Conservation (phyloP, 2,113 vertebrate genomes). For the Aleadryas rufinucha region DNA sequence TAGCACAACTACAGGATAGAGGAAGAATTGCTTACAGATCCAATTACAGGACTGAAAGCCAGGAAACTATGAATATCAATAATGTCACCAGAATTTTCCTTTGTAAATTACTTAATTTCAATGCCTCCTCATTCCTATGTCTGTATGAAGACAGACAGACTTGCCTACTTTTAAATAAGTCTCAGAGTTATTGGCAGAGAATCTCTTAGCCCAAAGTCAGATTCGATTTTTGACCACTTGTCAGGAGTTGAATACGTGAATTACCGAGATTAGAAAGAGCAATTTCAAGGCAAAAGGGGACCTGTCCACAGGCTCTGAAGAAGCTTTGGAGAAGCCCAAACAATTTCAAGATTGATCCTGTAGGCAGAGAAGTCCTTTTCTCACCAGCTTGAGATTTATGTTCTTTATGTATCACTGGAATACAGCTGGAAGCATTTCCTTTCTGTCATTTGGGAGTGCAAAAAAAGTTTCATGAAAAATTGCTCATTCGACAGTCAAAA, state of each 20-base stretch:
- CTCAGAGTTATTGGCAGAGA: background rate
- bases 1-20: background rate
- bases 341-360: background rate
- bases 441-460: background rate
- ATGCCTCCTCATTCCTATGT: background rate
- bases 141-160: background rate
- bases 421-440: background rate
- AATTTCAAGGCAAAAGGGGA: background rate
- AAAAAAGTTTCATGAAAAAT: background rate
- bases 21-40: background rate
- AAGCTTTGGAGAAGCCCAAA: background rate
- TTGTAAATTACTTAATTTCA: background rate
- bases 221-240: background rate
- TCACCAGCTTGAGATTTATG: background rate
- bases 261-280: background rate
- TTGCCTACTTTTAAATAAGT: background rate
- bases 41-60: background rate
- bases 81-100: background rate
- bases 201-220: background rate
- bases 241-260: background rate
- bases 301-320: background rate
- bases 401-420: background rate
- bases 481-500: background rate
- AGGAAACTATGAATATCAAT: background rate
- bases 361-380: background rate